phyloP scores from a whole-genome alignment of 2,113 vertebrate species.

The Macquaria ambigua region DNA sequence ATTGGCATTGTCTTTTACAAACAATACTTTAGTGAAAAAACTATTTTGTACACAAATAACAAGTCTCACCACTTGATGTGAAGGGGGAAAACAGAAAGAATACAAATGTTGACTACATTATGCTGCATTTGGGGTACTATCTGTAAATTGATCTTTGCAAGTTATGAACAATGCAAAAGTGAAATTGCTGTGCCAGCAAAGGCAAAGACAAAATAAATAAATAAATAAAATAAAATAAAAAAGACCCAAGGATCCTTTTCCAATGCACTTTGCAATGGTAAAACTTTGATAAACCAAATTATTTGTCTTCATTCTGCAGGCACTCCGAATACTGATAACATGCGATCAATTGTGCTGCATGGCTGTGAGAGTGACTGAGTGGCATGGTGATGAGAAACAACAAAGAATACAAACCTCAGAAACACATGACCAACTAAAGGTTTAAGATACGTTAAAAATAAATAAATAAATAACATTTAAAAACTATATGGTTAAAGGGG shows the following conservation, averaged over 20 bases:
- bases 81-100: neutral
- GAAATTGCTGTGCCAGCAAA: conserved; percentile 23
- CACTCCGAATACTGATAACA: neutral
- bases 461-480: neutral
- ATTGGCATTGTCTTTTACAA: neutral
- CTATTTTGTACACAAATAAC: neutral
- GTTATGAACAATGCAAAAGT: conserved; percentile 16
- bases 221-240: neutral
- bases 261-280: neutral
- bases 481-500: neutral
- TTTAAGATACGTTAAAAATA: neutral
- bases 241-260: neutral
- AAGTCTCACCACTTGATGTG: neutral
- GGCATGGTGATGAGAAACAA: neutral
- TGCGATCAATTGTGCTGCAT: neutral
- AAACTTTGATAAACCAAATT: neutral
- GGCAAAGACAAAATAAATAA: neutral
- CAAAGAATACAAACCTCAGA: neutral
- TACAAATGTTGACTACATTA: conserved; percentile 5
- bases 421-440: neutral
- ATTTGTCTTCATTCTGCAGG: neutral
- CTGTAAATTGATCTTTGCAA: conserved; percentile 31
- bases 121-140: conserved; percentile 17
- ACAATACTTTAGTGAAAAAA: neutral
- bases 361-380: neutral